Percentiles rank a stretch among this genome's conserved stretches.
Evolutionary conservation across 2,113 vertebrate species (phyloP).

Genomic region (Ictidomys tridecemlineatus): DNA sequence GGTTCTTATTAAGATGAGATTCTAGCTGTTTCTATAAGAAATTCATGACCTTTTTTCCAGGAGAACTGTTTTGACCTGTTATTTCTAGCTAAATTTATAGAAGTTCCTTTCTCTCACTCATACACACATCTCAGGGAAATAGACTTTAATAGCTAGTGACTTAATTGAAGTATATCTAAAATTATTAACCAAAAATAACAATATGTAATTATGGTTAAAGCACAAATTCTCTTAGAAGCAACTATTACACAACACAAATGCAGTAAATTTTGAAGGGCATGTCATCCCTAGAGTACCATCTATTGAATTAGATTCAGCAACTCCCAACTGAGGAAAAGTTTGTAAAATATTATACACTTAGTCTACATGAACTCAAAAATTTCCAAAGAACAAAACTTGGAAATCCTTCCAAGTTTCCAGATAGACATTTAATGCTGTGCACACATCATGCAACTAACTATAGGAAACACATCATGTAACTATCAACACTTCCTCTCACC

Average conservation of each 20-base stretch:
- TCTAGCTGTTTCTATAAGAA: conserved; percentile 71
- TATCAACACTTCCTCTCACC: not conserved
- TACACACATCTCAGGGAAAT: conserved; percentile 66
- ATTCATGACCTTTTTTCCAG: conserved; percentile 68
- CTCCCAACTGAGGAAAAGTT: conserved; percentile 19
- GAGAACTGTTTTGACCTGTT: conserved; percentile 67
- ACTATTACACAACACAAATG: conserved; percentile 29
- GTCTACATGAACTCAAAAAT: conserved; percentile 36
- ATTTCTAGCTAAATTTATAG: conserved; percentile 60
- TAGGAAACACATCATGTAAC: no score
- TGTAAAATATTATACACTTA: conserved; percentile 21
- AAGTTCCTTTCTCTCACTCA: conserved; percentile 7
- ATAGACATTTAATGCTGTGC: not conserved
- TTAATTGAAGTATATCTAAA: conserved; percentile 45
- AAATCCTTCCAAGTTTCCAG: conserved; percentile 53
- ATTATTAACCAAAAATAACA: conserved; percentile 66
- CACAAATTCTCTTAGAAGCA: conserved; percentile 27
- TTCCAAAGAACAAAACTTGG: not conserved
- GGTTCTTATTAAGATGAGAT: conserved; percentile 71
- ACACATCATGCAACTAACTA: not conserved
- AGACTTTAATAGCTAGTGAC: conserved; percentile 39
- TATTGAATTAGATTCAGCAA: conserved; percentile 18
- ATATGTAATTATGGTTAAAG: conserved; percentile 21
- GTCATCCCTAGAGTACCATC: conserved; percentile 24
- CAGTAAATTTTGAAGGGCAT: conserved; percentile 49